Evolutionary conservation across 2,113 vertebrate genomes (phyloP).

Genomic region (Notothenia coriiceps): DNA sequence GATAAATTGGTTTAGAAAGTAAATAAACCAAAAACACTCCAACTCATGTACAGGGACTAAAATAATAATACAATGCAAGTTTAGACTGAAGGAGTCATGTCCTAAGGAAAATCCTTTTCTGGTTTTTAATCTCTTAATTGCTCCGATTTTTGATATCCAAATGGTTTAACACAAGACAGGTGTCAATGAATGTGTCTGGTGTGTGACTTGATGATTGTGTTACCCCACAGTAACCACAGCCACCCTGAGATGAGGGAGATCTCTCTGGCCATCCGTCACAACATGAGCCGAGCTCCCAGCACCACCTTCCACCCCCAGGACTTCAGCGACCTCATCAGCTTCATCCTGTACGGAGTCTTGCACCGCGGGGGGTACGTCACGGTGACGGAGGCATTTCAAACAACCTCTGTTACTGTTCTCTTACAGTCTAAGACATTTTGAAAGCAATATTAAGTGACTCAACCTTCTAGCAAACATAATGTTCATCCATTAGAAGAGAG

Average conservation of each 20-base stretch:
- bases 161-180: neutral
- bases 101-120: neutral
- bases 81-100: neutral
- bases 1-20: too few species aligned
- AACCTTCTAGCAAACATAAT: neutral
- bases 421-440: neutral
- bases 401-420: neutral
- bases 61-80: neutral
- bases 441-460: neutral
- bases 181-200: neutral
- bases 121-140: too few species aligned
- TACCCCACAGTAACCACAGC: conserved; percentile 87
- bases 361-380: conserved; percentile 91
- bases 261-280: conserved; percentile 92
- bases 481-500: neutral
- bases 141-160: neutral
- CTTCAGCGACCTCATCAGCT: conserved; percentile 98
- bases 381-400: neutral
- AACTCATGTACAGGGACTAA: too few species aligned
- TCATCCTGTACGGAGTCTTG: conserved; percentile 96
- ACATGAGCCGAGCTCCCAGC: conserved; percentile 95
- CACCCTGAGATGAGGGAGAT: conserved; percentile 95
- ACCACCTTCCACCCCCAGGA: conserved; percentile 98
- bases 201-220: neutral
- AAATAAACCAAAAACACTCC: too few species aligned